Conservation (phyloP, 2,888 invertebrate genomes). For the Rhamphomyia laevipes region DNA sequence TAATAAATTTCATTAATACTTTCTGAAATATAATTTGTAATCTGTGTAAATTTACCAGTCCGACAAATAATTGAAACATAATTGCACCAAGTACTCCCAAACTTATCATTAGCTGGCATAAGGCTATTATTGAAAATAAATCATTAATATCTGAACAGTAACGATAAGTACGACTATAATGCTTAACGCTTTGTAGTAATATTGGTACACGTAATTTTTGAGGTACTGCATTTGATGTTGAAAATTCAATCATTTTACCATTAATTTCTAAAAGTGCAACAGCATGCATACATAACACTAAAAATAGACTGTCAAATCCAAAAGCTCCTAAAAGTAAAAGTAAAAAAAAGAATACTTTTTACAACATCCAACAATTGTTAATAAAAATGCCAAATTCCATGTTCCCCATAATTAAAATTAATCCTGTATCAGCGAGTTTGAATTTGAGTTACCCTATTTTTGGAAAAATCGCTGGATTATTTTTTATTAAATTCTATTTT, state of each 20-base stretch:
- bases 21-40: neutral
- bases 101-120: slow-evolving; percentile 27
- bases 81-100: slow-evolving; percentile 23
- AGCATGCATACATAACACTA: slow-evolving; percentile 24
- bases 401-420: no score
- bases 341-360: no score
- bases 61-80: slow-evolving; percentile 24
- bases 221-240: slow-evolving; percentile 24
- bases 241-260: slow-evolving; percentile 19
- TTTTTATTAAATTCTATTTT: no score
- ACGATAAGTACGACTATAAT: slow-evolving; percentile 24
- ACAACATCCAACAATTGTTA: no score
- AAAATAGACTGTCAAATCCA: slow-evolving; percentile 27
- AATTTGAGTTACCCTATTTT: no score
- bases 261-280: slow-evolving; percentile 24
- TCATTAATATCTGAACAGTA: slow-evolving; percentile 21
- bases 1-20: slow-evolving; percentile 1
- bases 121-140: slow-evolving; percentile 21
- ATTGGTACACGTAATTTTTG: slow-evolving; percentile 21
- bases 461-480: no score
- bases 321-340: slow-evolving; percentile 23
- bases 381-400: no score
- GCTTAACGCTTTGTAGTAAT: slow-evolving; percentile 24
- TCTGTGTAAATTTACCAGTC: slow-evolving; percentile 18
- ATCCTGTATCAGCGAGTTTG: no score